These are phyloP conservation scores for Volucella inanis DNA, from an alignment of 2,888 invertebrate genomes.

Conservation along the genomic window DNA sequence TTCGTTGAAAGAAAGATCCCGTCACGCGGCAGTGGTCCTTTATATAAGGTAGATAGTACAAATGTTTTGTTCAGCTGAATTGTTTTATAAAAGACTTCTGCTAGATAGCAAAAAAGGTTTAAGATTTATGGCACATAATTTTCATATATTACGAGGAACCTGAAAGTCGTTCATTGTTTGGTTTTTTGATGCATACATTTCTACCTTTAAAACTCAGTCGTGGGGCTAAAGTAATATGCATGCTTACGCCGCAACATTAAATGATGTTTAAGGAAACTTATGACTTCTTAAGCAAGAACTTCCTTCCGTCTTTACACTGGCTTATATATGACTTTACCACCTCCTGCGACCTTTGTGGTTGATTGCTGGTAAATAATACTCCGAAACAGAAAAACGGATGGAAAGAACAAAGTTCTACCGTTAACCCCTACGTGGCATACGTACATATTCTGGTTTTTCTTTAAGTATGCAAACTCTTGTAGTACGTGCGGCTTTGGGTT, in stretches of 20 bases:
- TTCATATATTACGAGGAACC: conserved; percentile 45
- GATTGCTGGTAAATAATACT: conserved; percentile 54
- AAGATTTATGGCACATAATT: conserved; percentile 67
- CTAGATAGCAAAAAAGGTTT: conserved; percentile 45
- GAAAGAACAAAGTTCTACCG: background rate
- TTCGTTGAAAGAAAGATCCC: background rate
- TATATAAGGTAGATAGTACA: conserved; percentile 17
- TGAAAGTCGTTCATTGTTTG: conserved; percentile 41
- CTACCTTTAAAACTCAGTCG: background rate
- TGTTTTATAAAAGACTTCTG: conserved; percentile 55
- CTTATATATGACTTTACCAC: conserved; percentile 17
- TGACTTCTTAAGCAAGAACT: conserved; percentile 61
- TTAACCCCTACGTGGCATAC: background rate
- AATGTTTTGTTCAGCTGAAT: conserved; percentile 23
- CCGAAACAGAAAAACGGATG: background rate
- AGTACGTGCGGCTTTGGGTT: conserved; percentile 43
- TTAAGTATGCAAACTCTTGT: conserved; percentile 19
- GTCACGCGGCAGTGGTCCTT: conserved; percentile 7
- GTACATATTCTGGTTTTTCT: conserved; percentile 22
- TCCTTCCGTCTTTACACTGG: conserved; percentile 37
- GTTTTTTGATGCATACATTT: conserved; percentile 21
- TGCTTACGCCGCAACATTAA: conserved; percentile 57
- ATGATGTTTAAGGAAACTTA: conserved; percentile 45
- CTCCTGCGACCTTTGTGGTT: conserved; percentile 40
- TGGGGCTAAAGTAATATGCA: conserved; percentile 39